These are phyloP conservation scores for Sebastiscus albofasciatus DNA, from an alignment of 2,797 vertebrate genomes.

Conservation along the genomic window DNA sequence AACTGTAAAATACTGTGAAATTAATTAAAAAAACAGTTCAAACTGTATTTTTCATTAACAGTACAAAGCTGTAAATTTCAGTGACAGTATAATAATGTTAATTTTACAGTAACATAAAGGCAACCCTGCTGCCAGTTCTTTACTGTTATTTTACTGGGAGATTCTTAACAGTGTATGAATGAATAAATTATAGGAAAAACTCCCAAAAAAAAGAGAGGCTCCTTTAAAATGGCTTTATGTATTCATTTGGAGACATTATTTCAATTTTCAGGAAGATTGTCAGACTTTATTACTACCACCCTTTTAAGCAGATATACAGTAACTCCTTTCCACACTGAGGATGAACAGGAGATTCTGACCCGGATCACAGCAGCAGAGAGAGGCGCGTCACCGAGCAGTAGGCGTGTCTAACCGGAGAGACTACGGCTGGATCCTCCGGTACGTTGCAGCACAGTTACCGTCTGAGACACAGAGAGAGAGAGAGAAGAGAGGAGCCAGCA, in stretches of 20 bases:
- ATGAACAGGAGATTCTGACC: conserved; percentile 23
- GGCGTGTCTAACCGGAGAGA: conserved; percentile 70
- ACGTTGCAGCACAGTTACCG: conserved; percentile 58
- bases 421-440: conserved; percentile 42
- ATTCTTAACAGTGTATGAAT: background rate
- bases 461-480: background rate
- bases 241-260: background rate
- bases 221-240: background rate
- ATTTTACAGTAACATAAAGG: no score
- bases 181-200: background rate
- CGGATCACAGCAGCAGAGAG: conserved; percentile 28
- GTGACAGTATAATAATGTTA: no score
- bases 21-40: no score
- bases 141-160: no score
- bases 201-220: accelerated
- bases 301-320: no score
- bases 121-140: no score
- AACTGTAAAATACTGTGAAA: no score
- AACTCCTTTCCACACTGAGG: no score
- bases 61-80: no score
- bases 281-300: background rate
- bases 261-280: background rate
- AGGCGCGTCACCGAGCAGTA: conserved; percentile 67
- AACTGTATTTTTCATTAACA: no score
- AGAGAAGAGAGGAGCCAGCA: conserved; percentile 1